Base-by-base conservation (phyloP, 2,888 invertebrate genomes). In the Nebria brevicollis region DNA sequence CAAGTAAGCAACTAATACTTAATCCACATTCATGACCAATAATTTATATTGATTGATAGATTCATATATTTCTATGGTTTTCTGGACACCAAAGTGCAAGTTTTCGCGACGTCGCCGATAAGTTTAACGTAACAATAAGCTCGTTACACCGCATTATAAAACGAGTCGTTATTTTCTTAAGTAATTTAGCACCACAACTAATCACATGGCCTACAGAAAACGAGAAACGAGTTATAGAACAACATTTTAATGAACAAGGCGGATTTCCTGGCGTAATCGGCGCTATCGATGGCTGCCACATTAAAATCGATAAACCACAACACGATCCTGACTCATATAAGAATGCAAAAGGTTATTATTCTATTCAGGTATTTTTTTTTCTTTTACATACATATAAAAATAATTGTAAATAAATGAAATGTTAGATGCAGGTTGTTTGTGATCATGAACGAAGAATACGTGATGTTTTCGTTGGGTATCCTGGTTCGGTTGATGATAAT, bases 381-480 rank as follows among this genome's bases (percentile, higher is more conserved):
- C 6, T 11, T 20, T 66, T 20, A 11, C 6, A 66, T 66, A 11
- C 11, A 13, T 66, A n/a, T 20, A 1, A 7, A 7, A 10, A 66
- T 66, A 66, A 20, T 20, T 1, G n/a, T 66, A 20, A 6, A 20
- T 20, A 66, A 13, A 10, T 66, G 6, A 11, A 10, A 11, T 26
- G 84, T 43, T 85, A 74, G 66, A 66, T 66, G n/a, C 66, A 66
- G 13, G 66, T 13, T 10, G 66, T 66, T 66, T 84, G 83, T 72
- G 82, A 84, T 77, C 68, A 82, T 8, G 66, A 70, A 11, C 72
- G 83, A 41, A 83, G 75, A 11, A 84, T 85, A 64, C 82, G 68
- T 7, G 85, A 85, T 83, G 64, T 72, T 74, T 86, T 85, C 82
- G 81, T 82, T 75, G 84, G 85, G 15, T 86, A 83, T 77, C 85